Evolutionary conservation across 2,888 invertebrate species (phyloP).

Genomic region (Notodonta ziczac): DNA sequence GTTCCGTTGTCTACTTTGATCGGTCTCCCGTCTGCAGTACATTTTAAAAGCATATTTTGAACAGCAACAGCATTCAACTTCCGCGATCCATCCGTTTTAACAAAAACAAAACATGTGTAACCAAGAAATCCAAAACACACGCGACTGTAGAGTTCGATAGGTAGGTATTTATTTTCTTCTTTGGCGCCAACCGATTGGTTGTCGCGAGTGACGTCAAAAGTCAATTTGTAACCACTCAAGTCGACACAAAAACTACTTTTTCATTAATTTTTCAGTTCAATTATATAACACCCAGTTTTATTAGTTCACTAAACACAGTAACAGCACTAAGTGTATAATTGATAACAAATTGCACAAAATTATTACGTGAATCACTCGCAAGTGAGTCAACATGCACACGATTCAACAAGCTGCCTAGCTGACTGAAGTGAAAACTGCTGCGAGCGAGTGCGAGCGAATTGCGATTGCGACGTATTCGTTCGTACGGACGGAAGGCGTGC

Average conservation of each 20-base stretch:
- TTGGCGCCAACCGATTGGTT: conserved; percentile 73
- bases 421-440: conserved; percentile 54
- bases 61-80: conserved; percentile 57
- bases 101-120: conserved; percentile 48
- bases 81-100: conserved; percentile 62
- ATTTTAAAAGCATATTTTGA: conserved; percentile 80
- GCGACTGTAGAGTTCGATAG: conserved; percentile 23
- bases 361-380: conserved; percentile 25
- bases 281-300: conserved; percentile 37
- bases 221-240: conserved; percentile 72
- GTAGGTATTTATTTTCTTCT: conserved; percentile 41
- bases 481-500: too few relatives aligned
- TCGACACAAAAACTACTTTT: conserved; percentile 55
- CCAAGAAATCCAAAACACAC: conserved; percentile 59
- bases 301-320: conserved; percentile 58
- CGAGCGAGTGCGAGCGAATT: conserved; percentile 40
- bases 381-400: conserved; percentile 20
- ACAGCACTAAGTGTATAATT: conserved; percentile 40
- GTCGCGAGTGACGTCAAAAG: conserved; percentile 76
- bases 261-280: conserved; percentile 35
- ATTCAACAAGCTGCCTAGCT: conserved; percentile 49
- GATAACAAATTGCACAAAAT: conserved; percentile 36
- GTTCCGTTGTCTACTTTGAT: conserved; percentile 77
- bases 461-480: not conserved
- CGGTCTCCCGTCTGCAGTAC: conserved; percentile 79